Evolutionary conservation across 2,888 invertebrate species (phyloP), one percentile per base, ranked within the genome.

Genomic region (Nysson spinosus): DNA sequence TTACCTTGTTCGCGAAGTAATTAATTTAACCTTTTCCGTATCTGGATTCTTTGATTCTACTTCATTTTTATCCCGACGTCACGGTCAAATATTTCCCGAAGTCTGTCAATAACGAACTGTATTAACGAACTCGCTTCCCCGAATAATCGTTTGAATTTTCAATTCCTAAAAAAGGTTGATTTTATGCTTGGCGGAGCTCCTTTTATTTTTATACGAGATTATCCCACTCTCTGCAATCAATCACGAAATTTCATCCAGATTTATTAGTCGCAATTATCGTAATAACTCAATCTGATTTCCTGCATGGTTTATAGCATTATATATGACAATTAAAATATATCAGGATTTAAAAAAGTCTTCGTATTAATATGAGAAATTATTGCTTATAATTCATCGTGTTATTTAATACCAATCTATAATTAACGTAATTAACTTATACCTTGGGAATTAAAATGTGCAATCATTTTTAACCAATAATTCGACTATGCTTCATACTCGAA

Each of bases 111-210:
- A 64, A 34, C 26, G 20, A 9, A 14, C 22, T 1, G 9, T 17
- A 9, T n/a, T 62, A 62, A 55, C 44, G 26, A 49, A 62, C 55
- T 55, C 62, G 44, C n/a, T 19, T 12, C 9, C 17, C 7, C 20
- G 60, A 60, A 52, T 44, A 55, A 55, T 11, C 14, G 6, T 26
- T 22, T 11, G 34, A 50, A 46, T 62, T 55, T 64, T 16, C 49
- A 54, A 54, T 49, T 24, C 28, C 7, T 39, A 2, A 24, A 26
- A 50, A 39, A 50, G 49, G 62, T 49, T 50, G 9, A 62, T 64
- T 50, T 55, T 34, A 22, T 32, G 2, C 11, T 19, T 37, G 24
- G 34, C 44, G 43, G 44, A 62, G 54, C 1, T 44, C 50, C 32
- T 49, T 26, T 19, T 28, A 12, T 44, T 26, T 34, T n/a, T n/a